Conservation (phyloP, 2,797 vertebrate species). For the Phataginus tetradactyla region DNA sequence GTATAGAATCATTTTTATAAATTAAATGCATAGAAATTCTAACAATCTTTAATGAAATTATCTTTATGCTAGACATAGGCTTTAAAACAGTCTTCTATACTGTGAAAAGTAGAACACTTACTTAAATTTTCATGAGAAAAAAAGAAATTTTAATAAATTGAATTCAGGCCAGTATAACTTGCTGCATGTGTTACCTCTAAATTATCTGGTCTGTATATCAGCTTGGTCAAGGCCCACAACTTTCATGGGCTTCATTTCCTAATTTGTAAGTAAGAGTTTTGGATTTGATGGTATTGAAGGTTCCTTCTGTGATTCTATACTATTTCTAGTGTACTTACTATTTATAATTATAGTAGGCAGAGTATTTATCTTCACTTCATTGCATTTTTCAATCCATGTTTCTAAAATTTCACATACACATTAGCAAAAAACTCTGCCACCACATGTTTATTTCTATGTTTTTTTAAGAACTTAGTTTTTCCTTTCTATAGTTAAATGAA, state of each 20-base stretch:
- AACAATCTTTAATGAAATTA: slow-evolving; percentile 15
- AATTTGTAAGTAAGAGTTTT: slow-evolving; percentile 15
- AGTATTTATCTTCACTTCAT: not conserved
- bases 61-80: not conserved
- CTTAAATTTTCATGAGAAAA: slow-evolving; percentile 17
- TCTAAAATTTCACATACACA: slow-evolving; percentile 3
- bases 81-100: not conserved
- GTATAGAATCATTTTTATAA: slow-evolving; percentile 47
- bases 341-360: not conserved
- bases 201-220: not conserved
- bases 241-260: not conserved
- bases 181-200: not conserved
- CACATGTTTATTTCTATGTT: slow-evolving; percentile 35
- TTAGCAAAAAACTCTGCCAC: slow-evolving; percentile 36
- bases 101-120: slow-evolving; percentile 3
- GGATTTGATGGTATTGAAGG: not conserved
- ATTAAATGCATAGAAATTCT: slow-evolving; percentile 1
- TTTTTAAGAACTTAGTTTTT: not conserved
- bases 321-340: not conserved
- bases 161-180: not conserved
- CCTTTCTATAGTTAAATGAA: slow-evolving; percentile 32
- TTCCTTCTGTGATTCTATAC: not conserved
- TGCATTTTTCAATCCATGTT: slow-evolving; percentile 35
- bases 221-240: not conserved
- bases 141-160: not conserved